Conservation (phyloP, 2,888 invertebrate species). For the Drosophila austrosaltans region DNA sequence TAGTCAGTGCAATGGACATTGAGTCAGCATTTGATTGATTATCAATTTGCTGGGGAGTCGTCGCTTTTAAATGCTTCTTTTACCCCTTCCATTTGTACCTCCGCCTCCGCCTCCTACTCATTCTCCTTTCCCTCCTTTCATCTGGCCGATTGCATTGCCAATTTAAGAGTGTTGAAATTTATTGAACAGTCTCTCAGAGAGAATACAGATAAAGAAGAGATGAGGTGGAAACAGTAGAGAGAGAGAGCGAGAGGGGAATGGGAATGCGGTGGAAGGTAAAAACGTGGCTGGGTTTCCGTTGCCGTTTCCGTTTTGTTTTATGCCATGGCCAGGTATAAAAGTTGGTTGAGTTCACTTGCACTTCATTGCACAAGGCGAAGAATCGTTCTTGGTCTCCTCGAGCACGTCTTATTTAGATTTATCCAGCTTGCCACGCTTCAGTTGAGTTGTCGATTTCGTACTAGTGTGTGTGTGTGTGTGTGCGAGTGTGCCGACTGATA, state of each 20-base stretch:
- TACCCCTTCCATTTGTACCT: not conserved
- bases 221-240: not conserved
- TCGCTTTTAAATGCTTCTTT: slow-evolving; percentile 35
- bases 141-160: slow-evolving; percentile 49
- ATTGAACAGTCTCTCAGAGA: slow-evolving; percentile 52
- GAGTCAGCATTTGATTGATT: slow-evolving; percentile 71
- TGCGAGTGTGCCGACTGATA: slow-evolving; percentile 14
- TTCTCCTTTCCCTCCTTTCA: slow-evolving; percentile 18
- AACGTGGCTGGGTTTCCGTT: slow-evolving; percentile 50
- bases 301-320: slow-evolving; percentile 62
- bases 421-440: slow-evolving; percentile 71
- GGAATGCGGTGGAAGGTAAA: slow-evolving; percentile 28
- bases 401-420: slow-evolving; percentile 78
- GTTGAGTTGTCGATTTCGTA: slow-evolving; percentile 65
- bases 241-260: not conserved
- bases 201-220: not conserved
- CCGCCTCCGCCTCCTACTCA: slow-evolving; percentile 13
- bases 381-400: slow-evolving; percentile 24
- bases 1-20: slow-evolving; percentile 58
- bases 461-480: slow-evolving; percentile 26
- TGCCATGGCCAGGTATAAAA: slow-evolving; percentile 33
- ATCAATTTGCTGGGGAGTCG: slow-evolving; percentile 64
- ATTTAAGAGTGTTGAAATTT: slow-evolving; percentile 58
- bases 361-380: slow-evolving; percentile 66
- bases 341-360: slow-evolving; percentile 64